A percentile compares a stretch with the other conserved stretches of the same genome.
phyloP scores from a whole-genome alignment of 1,140 invertebrate species.

The Drosophila miranda region DNA sequence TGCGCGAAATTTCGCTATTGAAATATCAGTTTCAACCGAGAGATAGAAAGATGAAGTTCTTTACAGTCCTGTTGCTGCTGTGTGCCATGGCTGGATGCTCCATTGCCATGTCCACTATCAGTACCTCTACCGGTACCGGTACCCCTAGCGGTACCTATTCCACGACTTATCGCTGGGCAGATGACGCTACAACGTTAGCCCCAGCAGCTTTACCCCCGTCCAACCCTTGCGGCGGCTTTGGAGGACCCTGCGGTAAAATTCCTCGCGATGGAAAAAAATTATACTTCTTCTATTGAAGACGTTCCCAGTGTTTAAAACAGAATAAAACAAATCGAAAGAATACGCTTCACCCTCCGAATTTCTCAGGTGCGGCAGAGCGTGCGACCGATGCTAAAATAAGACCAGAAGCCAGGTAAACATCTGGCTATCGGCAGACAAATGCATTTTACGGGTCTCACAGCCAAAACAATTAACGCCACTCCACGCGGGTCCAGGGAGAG shows the following conservation, averaged over 20 bases:
- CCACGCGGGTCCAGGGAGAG: conserved; percentile 20
- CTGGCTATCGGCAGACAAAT: conserved; percentile 36
- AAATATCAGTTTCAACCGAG: conserved; percentile 1
- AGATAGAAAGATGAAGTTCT: conserved; percentile 9
- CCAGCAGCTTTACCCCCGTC: background rate
- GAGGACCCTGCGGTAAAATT: background rate
- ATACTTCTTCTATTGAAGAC: conserved; percentile 28
- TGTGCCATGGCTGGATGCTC: background rate
- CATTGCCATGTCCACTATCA: background rate
- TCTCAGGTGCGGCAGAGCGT: conserved; percentile 47
- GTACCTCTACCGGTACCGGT: background rate
- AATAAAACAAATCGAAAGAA: conserved; percentile 9
- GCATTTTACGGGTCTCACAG: conserved; percentile 44
- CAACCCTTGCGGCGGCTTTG: conserved; percentile 4
- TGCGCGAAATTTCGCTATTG: background rate
- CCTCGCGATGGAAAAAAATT: conserved; percentile 7
- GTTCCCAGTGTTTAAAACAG: background rate
- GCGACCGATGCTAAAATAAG: conserved; percentile 50
- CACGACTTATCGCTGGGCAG: background rate
- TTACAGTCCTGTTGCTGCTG: background rate
- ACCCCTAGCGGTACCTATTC: background rate
- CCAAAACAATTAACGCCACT: conserved; percentile 37
- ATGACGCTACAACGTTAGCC: background rate
- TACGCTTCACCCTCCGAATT: conserved; percentile 1
- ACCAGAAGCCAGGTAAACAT: conserved; percentile 36